Conservation (phyloP, 2,113 vertebrate species). For the Passer domesticus region DNA sequence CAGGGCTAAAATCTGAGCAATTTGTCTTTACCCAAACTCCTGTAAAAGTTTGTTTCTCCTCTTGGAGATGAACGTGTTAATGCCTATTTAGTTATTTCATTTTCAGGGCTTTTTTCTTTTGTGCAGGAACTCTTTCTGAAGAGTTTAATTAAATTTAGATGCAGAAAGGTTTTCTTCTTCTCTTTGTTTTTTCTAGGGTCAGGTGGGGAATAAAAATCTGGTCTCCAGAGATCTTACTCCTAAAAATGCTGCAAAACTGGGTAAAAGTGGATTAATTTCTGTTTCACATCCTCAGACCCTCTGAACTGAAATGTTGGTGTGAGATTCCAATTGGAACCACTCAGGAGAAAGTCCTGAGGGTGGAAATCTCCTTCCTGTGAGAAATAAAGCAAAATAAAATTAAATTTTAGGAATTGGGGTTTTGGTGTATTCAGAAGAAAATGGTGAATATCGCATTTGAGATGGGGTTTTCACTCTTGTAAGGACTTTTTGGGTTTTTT, state of each 20-base stretch:
- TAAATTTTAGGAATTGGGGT: neutral
- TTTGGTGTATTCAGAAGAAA: neutral
- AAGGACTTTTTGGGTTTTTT: neutral
- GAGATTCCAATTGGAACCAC: neutral
- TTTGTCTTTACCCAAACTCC: neutral
- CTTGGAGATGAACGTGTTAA: constrained; percentile 10
- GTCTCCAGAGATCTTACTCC: neutral
- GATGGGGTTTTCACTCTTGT: neutral
- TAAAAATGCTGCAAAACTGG: neutral
- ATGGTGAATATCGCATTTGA: neutral
- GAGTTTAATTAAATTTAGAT: constrained; percentile 8
- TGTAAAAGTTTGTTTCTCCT: neutral
- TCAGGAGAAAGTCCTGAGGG: neutral
- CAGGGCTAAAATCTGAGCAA: neutral
- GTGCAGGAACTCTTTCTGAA: constrained; percentile 20
- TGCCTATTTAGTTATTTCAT: neutral
- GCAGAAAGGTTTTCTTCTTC: neutral
- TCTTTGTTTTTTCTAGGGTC: neutral
- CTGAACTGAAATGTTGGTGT: neutral
- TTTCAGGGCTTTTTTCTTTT: constrained; percentile 10
- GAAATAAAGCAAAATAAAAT: neutral
- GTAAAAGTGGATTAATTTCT: neutral
- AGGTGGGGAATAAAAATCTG: constrained; percentile 53
- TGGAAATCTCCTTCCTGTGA: neutral
- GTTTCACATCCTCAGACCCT: neutral